Evolutionary conservation across 2,888 invertebrate species (phyloP), one percentile per base, ranked within the genome.

Genomic region (Byasa hedistus): DNA sequence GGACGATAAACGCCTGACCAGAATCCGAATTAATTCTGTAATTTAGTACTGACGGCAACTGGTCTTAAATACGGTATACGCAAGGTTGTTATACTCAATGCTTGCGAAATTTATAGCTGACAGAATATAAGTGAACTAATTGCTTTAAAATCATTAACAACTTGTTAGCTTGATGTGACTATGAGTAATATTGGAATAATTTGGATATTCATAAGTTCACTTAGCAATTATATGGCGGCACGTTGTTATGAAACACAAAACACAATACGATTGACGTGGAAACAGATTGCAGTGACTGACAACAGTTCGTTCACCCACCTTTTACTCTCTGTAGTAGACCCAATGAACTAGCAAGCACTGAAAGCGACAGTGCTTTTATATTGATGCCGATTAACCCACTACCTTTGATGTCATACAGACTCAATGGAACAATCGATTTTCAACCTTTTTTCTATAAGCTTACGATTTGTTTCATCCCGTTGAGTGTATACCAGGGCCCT

Each of bases 361-460:
- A 89, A 88, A 87, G 84, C 84, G 86, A 88, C 86, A 85, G 87
- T 86, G 86, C 85, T 84, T 81, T 89, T 91, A 87, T 91, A 91
- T 89, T 82, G 83, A 82, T 83, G 81, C 75, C 76, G 75, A 79
- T 82, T 82, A 85, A 85, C 84, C 89, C 90, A 90, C 91, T 86
- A 89, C 90, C 84, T 81, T 79, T 72, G 74, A 77, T 78, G 76
- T 76, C 75, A 76, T 80, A 79, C 79, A 79, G 85, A 75, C 80
- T 85, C 80, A 76, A 73, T 71, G 57, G 55, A 57, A 61, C 81
- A 76, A 51, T 69, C 80, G 66, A 87, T 74, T 82, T 78, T 84
- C 70, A 75, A 76, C 86, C 84, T 84, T 86, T 78, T 71, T 51
- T 36, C 48, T 24, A 66, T 71, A 68, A 21, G 32, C 17, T 72